Percentiles rank a stretch among this genome's conserved stretches.
phyloP scores from a whole-genome alignment of 1,140 invertebrate species.

The Schlechtendalia chinensis region DNA sequence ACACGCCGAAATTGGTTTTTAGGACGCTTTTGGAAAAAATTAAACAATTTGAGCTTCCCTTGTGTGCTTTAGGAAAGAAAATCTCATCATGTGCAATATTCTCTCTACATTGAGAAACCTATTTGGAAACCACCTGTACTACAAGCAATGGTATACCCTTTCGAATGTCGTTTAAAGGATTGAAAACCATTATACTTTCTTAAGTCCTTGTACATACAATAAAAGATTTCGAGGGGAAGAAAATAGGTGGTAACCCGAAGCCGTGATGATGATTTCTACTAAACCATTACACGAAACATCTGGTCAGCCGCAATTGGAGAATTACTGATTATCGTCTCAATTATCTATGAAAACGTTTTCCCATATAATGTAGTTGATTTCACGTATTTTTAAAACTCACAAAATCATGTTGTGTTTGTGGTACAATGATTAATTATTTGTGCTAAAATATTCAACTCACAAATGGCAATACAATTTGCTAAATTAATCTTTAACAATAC shows the following conservation, averaged over 20 bases:
- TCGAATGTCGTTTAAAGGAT: slow-evolving; percentile 25
- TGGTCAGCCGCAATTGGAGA: neutral
- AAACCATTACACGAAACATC: neutral
- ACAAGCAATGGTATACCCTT: neutral
- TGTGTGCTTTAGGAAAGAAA: neutral
- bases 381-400: neutral
- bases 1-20: neutral
- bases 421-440: too few species aligned
- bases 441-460: too few species aligned
- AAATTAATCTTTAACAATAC: too few species aligned
- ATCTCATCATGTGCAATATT: slow-evolving; percentile 12
- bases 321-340: neutral
- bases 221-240: neutral
- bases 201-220: neutral
- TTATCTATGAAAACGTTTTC: neutral
- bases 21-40: neutral
- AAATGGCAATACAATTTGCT: too few species aligned
- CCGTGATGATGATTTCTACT: neutral
- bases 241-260: neutral
- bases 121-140: slow-evolving; percentile 43
- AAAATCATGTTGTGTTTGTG: neutral
- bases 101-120: neutral
- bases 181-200: slow-evolving; percentile 21
- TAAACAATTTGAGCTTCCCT: slow-evolving; percentile 7
- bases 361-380: neutral